Evolutionary conservation across 2,113 vertebrate genomes (phyloP).

Genomic region (Spilogale gracilis): DNA sequence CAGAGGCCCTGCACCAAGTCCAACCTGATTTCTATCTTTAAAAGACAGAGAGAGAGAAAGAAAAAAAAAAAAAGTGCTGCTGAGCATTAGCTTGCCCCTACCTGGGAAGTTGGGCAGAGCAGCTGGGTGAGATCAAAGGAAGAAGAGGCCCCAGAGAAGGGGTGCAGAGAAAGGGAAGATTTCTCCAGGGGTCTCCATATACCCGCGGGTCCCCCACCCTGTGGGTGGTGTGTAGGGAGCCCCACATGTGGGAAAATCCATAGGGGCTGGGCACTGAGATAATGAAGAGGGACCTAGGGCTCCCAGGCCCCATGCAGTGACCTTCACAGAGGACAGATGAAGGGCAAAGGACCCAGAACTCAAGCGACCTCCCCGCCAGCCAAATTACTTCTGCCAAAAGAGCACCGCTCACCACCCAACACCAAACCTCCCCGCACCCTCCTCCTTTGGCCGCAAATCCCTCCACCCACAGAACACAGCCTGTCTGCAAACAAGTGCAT

Average conservation of each 20-base stretch:
- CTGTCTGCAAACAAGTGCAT: not conserved
- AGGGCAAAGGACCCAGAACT: not conserved
- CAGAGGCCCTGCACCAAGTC: not conserved
- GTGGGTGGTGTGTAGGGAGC: not conserved
- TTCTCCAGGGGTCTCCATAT: fast-evolving
- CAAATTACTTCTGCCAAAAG: slow-evolving; percentile 40
- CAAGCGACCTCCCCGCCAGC: not conserved
- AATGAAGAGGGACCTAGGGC: not conserved
- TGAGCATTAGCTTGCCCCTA: not conserved
- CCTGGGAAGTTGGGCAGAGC: not conserved
- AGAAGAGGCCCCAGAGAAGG: not conserved
- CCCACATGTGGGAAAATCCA: not conserved
- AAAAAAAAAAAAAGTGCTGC: not conserved
- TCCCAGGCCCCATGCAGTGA: not conserved
- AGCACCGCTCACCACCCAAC: not conserved
- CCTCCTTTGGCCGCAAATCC: not conserved
- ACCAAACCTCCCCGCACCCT: not conserved
- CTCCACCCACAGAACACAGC: not conserved
- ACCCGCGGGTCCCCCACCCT: not conserved
- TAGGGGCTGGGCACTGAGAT: not conserved
- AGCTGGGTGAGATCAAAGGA: not conserved
- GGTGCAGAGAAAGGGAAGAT: not conserved
- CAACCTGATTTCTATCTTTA: not conserved
- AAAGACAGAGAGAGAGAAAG: not conserved
- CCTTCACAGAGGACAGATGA: slow-evolving; percentile 4